Evolutionary conservation across 2,113 vertebrate species (phyloP).

Genomic region (Gobio gobio): DNA sequence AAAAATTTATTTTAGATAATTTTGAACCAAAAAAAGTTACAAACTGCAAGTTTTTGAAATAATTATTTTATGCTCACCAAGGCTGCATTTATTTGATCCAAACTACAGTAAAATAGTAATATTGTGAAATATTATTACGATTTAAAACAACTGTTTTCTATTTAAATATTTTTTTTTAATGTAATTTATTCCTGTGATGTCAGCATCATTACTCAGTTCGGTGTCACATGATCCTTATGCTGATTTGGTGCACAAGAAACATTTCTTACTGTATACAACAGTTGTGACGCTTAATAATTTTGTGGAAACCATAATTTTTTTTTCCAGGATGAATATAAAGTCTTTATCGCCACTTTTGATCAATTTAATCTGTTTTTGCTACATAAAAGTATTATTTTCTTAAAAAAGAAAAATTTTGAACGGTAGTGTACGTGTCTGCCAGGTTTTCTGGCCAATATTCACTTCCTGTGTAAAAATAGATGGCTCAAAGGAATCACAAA

Average conservation of each 20-base stretch:
- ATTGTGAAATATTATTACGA: neutral
- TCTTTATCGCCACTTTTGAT: neutral
- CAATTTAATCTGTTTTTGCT: neutral
- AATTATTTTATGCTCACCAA: too few species aligned
- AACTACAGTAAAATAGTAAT: neutral
- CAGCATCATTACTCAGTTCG: neutral
- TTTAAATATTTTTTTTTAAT: neutral
- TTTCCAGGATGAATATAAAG: neutral
- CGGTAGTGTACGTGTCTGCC: neutral
- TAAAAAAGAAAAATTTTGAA: neutral
- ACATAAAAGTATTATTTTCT: neutral
- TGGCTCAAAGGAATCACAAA: neutral
- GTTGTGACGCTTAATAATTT: neutral
- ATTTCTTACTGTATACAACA: neutral
- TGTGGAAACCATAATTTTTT: too few species aligned
- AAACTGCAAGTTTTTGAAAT: neutral
- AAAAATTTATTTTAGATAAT: too few species aligned
- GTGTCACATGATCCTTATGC: neutral
- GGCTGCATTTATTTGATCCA: neutral
- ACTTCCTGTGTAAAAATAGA: slow-evolving; percentile 24
- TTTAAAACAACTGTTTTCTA: neutral
- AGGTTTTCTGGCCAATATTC: slow-evolving; percentile 21
- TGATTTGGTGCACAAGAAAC: neutral
- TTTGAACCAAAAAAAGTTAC: too few species aligned
- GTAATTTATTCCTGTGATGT: neutral